Percentiles rank a stretch among this genome's conserved stretches.
These are phyloP conservation scores for Ylistrum balloti DNA, from an alignment of 1,140 invertebrate species.

Conservation along the genomic window DNA sequence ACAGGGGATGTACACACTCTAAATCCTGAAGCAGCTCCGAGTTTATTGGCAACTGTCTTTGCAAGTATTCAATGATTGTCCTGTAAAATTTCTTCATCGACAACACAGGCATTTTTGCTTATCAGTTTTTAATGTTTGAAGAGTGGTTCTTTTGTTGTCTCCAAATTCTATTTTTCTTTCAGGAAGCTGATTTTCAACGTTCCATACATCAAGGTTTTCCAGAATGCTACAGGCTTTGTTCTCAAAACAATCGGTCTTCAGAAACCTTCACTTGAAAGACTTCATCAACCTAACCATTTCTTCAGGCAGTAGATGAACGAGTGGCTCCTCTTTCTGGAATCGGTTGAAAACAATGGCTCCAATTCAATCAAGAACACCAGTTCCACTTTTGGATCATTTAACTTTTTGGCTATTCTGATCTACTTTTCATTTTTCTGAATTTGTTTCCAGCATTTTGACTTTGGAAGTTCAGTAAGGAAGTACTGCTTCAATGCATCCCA, in stretches of 20 bases:
- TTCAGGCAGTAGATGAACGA: conserved; percentile 62
- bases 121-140: not conserved
- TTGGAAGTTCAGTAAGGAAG: conserved; percentile 61
- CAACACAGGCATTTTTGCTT: conserved; percentile 49
- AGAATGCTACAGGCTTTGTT: conserved; percentile 44
- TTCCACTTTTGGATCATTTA: conserved; percentile 53
- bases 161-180: conserved; percentile 58
- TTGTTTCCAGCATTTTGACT: conserved; percentile 46
- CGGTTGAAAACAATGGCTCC: conserved; percentile 57
- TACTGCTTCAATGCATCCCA: conserved; percentile 60
- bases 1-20: conserved; percentile 52
- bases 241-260: conserved; percentile 51
- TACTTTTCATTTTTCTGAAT: conserved; percentile 58
- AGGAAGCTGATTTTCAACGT: conserved; percentile 48
- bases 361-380: conserved; percentile 58
- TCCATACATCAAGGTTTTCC: conserved; percentile 48
- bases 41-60: conserved; percentile 51
- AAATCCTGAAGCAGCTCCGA: conserved; percentile 46
- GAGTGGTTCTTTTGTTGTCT: conserved; percentile 40
- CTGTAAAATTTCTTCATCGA: conserved; percentile 54
- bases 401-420: conserved; percentile 54
- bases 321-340: conserved; percentile 64
- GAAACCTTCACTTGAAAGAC: conserved; percentile 51
- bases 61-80: conserved; percentile 51
- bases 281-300: conserved; percentile 56